Conservation (phyloP, 2,888 invertebrate genomes). For the Drosophila borealis region DNA sequence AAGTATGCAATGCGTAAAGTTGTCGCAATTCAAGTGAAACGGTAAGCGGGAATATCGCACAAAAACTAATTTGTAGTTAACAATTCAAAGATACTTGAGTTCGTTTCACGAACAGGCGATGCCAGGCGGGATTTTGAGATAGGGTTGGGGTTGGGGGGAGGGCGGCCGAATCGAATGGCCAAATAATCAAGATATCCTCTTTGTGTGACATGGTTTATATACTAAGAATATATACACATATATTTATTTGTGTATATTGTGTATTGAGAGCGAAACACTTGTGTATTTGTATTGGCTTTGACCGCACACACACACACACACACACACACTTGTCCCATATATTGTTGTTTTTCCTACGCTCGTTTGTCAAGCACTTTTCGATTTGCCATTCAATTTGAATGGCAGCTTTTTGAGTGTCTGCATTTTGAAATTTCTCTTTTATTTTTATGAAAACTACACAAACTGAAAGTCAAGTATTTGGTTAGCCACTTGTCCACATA, state of each 20-base stretch:
- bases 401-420: constrained; percentile 21
- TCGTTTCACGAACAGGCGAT: constrained; percentile 11
- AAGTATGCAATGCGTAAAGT: constrained; percentile 28
- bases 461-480: constrained; percentile 55
- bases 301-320: constrained; percentile 27
- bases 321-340: constrained; percentile 42
- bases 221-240: constrained; percentile 13
- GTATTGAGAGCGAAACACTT: constrained; percentile 40
- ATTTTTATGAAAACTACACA: constrained; percentile 54
- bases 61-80: constrained; percentile 63
- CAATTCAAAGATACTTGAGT: constrained; percentile 39
- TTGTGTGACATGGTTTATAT: constrained; percentile 30
- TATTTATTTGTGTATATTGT: constrained; percentile 32
- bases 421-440: constrained; percentile 21
- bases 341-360: constrained; percentile 37
- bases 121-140: not conserved
- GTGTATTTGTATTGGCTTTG: constrained; percentile 48
- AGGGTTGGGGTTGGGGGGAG: not conserved
- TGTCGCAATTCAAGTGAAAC: constrained; percentile 34
- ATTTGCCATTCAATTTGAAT: constrained; percentile 62
- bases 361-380: constrained; percentile 73
- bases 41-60: constrained; percentile 36
- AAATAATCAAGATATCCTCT: constrained; percentile 66
- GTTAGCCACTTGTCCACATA: constrained; percentile 37
- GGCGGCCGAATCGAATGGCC: constrained; percentile 19